Conservation (phyloP, 2,888 invertebrate species). For the Melikaiella ostensackeni region DNA sequence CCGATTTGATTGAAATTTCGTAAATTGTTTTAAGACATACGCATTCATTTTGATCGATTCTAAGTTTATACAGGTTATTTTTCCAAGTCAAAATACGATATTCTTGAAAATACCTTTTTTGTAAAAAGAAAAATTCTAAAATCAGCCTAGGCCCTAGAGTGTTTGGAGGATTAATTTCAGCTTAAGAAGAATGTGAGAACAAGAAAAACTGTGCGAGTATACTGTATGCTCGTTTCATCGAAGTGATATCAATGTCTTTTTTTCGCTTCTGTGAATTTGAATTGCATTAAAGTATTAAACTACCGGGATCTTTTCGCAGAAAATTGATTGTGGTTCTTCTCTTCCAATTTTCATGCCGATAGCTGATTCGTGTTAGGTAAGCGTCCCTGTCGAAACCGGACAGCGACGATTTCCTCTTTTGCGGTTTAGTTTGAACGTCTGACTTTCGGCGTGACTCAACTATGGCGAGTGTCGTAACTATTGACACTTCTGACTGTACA, state of each 20-base stretch:
- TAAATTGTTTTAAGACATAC: no score
- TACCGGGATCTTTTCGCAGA: not conserved
- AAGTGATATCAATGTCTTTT: not conserved
- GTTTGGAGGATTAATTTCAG: no score
- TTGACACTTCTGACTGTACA: constrained; percentile 32
- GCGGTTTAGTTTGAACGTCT: constrained; percentile 3
- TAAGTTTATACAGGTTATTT: no score
- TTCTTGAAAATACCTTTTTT: no score
- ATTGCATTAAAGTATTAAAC: not conserved
- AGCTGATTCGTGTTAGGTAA: constrained; percentile 1
- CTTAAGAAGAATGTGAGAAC: no score
- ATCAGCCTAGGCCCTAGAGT: no score
- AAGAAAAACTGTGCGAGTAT: no score
- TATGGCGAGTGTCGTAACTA: constrained; percentile 20
- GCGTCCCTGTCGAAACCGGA: constrained; percentile 15
- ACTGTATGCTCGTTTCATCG: not conserved
- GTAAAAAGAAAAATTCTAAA: no score
- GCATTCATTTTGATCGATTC: no score
- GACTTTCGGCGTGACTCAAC: constrained; percentile 36
- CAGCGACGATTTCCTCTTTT: constrained; percentile 15
- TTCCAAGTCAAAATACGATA: no score
- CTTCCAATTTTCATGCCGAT: not conserved
- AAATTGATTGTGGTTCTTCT: not conserved
- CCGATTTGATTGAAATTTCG: no score
- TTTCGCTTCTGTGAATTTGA: not conserved